These are phyloP conservation scores for Stegodyphus mimosarum DNA, from an alignment of 1,140 invertebrate species.

Conservation along the genomic window DNA sequence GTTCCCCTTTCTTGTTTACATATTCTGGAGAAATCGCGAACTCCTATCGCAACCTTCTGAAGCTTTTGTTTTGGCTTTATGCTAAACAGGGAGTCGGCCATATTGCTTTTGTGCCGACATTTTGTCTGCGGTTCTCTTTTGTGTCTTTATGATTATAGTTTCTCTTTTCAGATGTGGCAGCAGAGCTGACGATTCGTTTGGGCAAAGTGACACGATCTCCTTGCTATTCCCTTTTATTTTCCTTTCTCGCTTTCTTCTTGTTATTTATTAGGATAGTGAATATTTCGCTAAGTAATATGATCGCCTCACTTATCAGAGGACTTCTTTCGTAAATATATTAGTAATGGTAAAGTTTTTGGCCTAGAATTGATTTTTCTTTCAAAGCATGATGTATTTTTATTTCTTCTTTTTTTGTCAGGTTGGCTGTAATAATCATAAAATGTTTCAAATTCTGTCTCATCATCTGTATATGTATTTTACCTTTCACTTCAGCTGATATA, in stretches of 20 bases:
- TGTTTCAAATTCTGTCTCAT: no score
- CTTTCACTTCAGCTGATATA: no score
- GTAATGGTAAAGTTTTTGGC: no score
- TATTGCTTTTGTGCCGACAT: conserved; percentile 43
- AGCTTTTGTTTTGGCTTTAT: conserved; percentile 53
- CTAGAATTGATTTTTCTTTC: no score
- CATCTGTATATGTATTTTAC: no score
- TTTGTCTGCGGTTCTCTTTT: background rate
- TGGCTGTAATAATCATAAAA: no score
- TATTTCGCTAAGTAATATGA: no score
- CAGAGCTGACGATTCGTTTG: background rate
- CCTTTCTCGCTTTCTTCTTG: background rate
- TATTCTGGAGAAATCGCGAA: conserved; percentile 31
- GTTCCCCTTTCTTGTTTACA: conserved; percentile 45
- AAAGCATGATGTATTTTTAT: no score
- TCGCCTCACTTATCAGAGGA: no score
- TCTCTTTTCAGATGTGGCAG: background rate
- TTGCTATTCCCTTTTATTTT: background rate
- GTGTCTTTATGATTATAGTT: conserved; percentile 44
- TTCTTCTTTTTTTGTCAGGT: no score
- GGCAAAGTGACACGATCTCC: conserved; percentile 2
- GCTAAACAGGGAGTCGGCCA: conserved; percentile 37
- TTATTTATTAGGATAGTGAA: background rate
- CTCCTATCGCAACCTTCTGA: background rate
- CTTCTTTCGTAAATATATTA: no score